Percentiles rank a stretch among this genome's conserved stretches.
Conservation (phyloP, 2,888 invertebrate species). For the Sphinx pinastri region DNA sequence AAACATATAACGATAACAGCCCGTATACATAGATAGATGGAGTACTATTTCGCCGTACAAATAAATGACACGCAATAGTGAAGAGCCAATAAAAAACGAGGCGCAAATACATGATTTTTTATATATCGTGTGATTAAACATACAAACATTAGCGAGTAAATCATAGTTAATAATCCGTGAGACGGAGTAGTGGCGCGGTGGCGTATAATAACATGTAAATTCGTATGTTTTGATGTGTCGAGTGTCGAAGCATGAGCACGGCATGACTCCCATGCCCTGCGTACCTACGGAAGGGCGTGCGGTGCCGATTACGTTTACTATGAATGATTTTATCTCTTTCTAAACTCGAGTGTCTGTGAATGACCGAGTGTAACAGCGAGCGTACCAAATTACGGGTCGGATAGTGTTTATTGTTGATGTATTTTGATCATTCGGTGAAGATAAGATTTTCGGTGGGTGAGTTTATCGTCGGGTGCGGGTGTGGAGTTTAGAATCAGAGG, state of each 20-base stretch:
- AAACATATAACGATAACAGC: conserved; percentile 46
- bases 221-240: conserved; percentile 77
- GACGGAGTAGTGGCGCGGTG: conserved; percentile 49
- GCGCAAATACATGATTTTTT: conserved; percentile 77
- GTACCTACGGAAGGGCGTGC: conserved; percentile 81
- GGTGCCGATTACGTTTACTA: conserved; percentile 81
- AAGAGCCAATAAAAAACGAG: conserved; percentile 79
- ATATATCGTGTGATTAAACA: conserved; percentile 68
- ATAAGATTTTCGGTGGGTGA: conserved; percentile 64
- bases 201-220: conserved; percentile 56
- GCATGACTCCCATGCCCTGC: conserved; percentile 84
- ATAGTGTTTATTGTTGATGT: conserved; percentile 81
- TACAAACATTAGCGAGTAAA: conserved; percentile 61
- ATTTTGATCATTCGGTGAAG: conserved; percentile 74
- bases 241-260: conserved; percentile 67
- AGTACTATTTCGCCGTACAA: conserved; percentile 76
- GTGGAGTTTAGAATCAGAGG: conserved; percentile 49
- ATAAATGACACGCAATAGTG: conserved; percentile 83
- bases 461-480: conserved; percentile 62
- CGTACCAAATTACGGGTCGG: conserved; percentile 81
- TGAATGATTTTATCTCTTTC: conserved; percentile 85
- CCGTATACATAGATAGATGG: conserved; percentile 44
- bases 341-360: conserved; percentile 82
- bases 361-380: conserved; percentile 82
- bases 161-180: conserved; percentile 54